Percentiles rank a stretch among this genome's conserved stretches.
Evolutionary conservation across 1,140 invertebrate genomes (phyloP).

Genomic region (Agrypnia vestita): DNA sequence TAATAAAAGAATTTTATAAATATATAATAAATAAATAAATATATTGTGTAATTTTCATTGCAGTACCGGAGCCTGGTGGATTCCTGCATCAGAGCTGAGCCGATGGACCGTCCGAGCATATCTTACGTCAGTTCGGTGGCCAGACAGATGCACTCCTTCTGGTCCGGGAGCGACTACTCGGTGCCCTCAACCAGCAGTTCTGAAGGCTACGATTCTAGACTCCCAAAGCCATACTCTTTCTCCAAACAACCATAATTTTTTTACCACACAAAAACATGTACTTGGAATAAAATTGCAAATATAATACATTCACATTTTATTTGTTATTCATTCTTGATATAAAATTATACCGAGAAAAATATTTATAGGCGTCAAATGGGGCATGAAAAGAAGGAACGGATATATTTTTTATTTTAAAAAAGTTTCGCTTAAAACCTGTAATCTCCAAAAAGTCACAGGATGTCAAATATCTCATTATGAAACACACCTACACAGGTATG

Average conservation of each 20-base stretch:
- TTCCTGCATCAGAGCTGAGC: slow-evolving; percentile 49
- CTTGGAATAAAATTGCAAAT: too few species aligned
- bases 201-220: not conserved
- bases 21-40: not conserved
- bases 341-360: too few species aligned
- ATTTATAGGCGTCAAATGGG: too few species aligned
- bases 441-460: too few species aligned
- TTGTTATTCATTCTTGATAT: too few species aligned
- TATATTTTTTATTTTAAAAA: too few species aligned
- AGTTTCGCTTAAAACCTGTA: too few species aligned
- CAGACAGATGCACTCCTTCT: slow-evolving; percentile 50
- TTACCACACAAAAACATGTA: not conserved
- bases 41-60: slow-evolving; percentile 14
- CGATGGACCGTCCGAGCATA: slow-evolving; percentile 47
- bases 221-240: slow-evolving; percentile 16
- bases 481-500: too few species aligned
- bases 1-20: too few species aligned
- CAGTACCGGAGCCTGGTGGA: slow-evolving; percentile 56
- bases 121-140: slow-evolving; percentile 45
- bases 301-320: too few species aligned
- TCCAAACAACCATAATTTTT: not conserved
- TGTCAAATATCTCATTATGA: too few species aligned
- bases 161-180: slow-evolving; percentile 6
- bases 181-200: not conserved
- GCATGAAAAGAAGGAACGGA: too few species aligned